Conservation (phyloP, 2,113 vertebrate genomes). For the Chaetura pelagica region DNA sequence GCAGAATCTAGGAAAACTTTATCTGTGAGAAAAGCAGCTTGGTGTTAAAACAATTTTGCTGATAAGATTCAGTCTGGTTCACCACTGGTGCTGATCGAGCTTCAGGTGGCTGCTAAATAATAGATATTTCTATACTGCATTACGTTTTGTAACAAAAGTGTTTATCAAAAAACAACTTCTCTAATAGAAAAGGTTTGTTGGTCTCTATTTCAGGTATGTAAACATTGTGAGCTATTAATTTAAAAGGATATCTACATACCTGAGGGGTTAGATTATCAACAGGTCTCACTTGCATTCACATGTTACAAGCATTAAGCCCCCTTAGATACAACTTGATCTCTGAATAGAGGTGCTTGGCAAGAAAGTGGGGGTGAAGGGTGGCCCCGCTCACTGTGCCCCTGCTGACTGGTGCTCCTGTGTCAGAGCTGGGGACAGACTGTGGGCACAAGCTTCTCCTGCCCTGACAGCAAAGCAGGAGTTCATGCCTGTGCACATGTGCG, state of each 20-base stretch:
- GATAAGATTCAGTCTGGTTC: conserved; percentile 65
- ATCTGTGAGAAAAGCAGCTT: conserved; percentile 29
- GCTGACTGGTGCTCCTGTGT: accelerated
- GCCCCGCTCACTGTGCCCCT: background rate
- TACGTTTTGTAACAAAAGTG: background rate
- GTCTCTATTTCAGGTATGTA: background rate
- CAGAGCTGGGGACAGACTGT: background rate
- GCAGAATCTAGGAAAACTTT: background rate
- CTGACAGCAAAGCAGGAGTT: background rate
- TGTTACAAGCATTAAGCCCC: conserved; percentile 6
- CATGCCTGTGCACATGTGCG: accelerated
- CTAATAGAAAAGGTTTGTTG: background rate
- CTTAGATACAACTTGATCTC: background rate
- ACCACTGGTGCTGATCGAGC: background rate
- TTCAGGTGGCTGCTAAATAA: conserved; percentile 57
- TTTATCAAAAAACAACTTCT: background rate
- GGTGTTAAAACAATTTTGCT: conserved; percentile 33
- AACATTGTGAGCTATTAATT: background rate
- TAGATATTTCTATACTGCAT: conserved; percentile 30
- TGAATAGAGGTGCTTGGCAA: conserved; percentile 40
- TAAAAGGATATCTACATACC: background rate
- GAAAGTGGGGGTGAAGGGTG: background rate
- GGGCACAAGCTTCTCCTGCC: background rate
- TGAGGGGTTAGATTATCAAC: conserved; percentile 6
- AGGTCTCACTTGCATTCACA: background rate